Conservation (phyloP, 2,797 vertebrate genomes). For the Enteromius treurensis region DNA sequence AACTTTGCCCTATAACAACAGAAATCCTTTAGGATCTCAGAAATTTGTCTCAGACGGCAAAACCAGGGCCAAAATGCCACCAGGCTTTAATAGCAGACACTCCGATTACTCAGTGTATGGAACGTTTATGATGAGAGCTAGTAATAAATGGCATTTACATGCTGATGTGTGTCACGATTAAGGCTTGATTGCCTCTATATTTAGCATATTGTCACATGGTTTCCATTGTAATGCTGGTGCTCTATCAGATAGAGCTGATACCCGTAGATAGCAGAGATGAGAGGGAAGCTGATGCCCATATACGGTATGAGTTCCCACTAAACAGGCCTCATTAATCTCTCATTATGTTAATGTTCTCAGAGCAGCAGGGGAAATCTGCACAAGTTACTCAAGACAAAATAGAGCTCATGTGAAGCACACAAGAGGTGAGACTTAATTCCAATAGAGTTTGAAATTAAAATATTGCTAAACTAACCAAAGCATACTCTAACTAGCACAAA, state of each 20-base stretch:
- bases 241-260: slow-evolving; percentile 49
- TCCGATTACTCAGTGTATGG: neutral
- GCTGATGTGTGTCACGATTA: slow-evolving; percentile 23
- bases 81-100: neutral
- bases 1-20: neutral
- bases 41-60: neutral
- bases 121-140: neutral
- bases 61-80: neutral
- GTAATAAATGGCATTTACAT: neutral
- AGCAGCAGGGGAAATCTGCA: neutral
- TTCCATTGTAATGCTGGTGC: slow-evolving; percentile 36
- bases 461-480: neutral
- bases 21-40: neutral
- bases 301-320: neutral
- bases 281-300: slow-evolving; percentile 13
- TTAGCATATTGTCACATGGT: slow-evolving; percentile 36
- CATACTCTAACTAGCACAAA: neutral
- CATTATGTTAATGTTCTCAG: slow-evolving; percentile 7
- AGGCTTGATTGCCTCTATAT: slow-evolving; percentile 46
- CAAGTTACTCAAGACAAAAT: neutral
- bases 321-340: slow-evolving; percentile 12
- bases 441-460: neutral
- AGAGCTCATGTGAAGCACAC: neutral
- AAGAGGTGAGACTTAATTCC: neutral
- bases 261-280: slow-evolving; percentile 34